phyloP scores from a whole-genome alignment of 2,113 vertebrate genomes.

The Seriola dumerili region DNA sequence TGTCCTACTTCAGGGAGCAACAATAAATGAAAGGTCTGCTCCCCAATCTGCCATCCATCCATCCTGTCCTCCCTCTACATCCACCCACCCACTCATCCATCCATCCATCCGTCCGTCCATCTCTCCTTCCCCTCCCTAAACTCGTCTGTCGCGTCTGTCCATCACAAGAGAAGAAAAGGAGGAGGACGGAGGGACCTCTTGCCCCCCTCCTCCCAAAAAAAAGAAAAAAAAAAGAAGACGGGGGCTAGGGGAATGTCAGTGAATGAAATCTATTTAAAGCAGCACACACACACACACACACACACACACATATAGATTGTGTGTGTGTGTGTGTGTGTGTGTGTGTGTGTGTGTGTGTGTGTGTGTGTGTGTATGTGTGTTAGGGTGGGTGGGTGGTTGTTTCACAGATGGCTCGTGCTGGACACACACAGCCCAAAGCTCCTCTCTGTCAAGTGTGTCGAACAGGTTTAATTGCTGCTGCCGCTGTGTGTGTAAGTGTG shows the following conservation, averaged over 20 bases:
- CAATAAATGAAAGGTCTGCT: conserved; percentile 56
- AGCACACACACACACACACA: conserved; percentile 22
- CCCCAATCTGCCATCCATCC: conserved; percentile 60
- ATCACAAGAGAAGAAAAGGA: conserved; percentile 51
- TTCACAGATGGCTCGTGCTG: conserved; percentile 81
- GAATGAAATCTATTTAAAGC: conserved; percentile 47
- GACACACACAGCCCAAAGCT: conserved; percentile 68
- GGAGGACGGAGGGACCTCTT: conserved; percentile 18
- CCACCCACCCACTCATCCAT: conserved; percentile 23
- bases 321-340: not conserved
- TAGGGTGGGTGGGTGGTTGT: conserved; percentile 27
- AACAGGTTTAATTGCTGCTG: conserved; percentile 78
- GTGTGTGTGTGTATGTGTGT: not conserved
- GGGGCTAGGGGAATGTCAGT: conserved; percentile 14
- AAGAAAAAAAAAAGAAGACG: not conserved
- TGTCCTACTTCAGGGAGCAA: conserved; percentile 73
- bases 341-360: not conserved
- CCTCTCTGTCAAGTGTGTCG: conserved; percentile 75
- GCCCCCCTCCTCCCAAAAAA: no score
- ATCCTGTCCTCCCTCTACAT: conserved; percentile 38
- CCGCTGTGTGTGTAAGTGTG: conserved; percentile 20
- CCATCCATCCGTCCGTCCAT: conserved; percentile 14
- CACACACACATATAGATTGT: not conserved
- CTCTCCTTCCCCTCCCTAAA: conserved; percentile 21
- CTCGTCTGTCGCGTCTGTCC: conserved; percentile 58